Conservation (phyloP, 2,113 vertebrate genomes). For the Anguilla rostrata region DNA sequence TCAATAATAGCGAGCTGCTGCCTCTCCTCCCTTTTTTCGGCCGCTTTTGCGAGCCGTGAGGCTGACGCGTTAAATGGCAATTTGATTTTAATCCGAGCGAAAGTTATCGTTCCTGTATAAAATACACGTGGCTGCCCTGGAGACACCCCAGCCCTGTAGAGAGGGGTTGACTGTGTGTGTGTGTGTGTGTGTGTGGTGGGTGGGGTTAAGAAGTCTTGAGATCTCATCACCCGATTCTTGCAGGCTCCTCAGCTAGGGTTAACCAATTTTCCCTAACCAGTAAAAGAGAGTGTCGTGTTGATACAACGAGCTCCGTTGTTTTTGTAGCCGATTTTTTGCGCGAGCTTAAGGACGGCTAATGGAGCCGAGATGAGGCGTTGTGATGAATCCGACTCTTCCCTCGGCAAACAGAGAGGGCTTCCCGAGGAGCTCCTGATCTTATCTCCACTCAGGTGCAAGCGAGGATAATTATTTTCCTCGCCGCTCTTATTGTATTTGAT, state of each 20-base stretch:
- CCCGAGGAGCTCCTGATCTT: slow-evolving; percentile 64
- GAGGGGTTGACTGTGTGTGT: neutral
- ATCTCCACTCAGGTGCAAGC: slow-evolving; percentile 61
- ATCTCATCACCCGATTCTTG: slow-evolving; percentile 32
- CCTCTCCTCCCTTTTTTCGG: neutral
- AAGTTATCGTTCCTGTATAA: slow-evolving; percentile 37
- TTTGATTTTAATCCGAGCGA: slow-evolving; percentile 40
- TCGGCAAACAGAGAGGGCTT: slow-evolving; percentile 43
- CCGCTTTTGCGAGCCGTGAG: slow-evolving; percentile 32
- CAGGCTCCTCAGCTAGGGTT: neutral
- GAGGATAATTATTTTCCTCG: slow-evolving; percentile 49
- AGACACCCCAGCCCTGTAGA: neutral
- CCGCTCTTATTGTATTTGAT: slow-evolving; percentile 55
- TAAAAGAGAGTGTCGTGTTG: slow-evolving; percentile 34
- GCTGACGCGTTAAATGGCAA: slow-evolving; percentile 34
- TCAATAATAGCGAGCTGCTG: slow-evolving; percentile 4
- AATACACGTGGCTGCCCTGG: slow-evolving; percentile 27
- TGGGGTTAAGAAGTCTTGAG: slow-evolving; percentile 26
- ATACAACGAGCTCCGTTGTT: slow-evolving; percentile 55
- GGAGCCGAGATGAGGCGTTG: slow-evolving; percentile 66
- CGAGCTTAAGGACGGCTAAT: slow-evolving; percentile 55
- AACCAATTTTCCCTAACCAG: slow-evolving; percentile 32
- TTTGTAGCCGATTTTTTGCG: slow-evolving; percentile 63
- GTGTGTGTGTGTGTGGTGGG: neutral
- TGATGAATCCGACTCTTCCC: slow-evolving; percentile 65